Base-by-base conservation (phyloP, 2,113 vertebrate species). In the Bufo bufo region DNA sequence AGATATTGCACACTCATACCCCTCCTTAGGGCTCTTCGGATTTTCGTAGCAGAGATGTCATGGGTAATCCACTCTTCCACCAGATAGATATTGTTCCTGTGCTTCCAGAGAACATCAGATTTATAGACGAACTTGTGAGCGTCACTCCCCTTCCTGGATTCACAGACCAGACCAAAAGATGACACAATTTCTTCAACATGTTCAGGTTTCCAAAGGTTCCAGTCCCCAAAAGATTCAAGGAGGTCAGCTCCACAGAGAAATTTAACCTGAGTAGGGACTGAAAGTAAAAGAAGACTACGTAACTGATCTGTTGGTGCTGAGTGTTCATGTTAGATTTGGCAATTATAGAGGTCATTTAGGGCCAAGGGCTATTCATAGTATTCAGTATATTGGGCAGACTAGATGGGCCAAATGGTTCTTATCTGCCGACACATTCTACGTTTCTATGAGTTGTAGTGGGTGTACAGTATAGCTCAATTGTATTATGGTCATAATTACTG, bases 161-260 rank as follows among this genome's bases (percentile, higher is more conserved):
- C 89, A 89, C 98, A 99, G 0, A 97, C 92, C 8, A 99, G 77
- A 23, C 98, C 97, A 0, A 95, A 94, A 56, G 89, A 91, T 0
- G 95, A 93, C 33, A 97, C 91, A 0, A 99, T 99, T 90, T 97
- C 96, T 0, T 87, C 69, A 10, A 99, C 95, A 56, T 99, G 97
- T 63, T 99, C 98, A 0, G 81, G 77, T 87, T 98, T 99, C 98
- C 98, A 99, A 88, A 99, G 90, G 63, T 96, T 96, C 0, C 97
- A 97, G 79, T 97, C 86, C 0, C 91, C 93, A 1, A 99, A 99
- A 72, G 98, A 99, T 87, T 99, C 97, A 83, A 99, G 85, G 0
- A 99, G 89, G 19, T 99, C 98, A 0, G 96, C 96, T 5, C 98
- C 98, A 49, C 98, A 99, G 9, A 99, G 95, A 87, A 99, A 77